phyloP scores from a whole-genome alignment of 2,797 vertebrate species.

The Dryobates pubescens region DNA sequence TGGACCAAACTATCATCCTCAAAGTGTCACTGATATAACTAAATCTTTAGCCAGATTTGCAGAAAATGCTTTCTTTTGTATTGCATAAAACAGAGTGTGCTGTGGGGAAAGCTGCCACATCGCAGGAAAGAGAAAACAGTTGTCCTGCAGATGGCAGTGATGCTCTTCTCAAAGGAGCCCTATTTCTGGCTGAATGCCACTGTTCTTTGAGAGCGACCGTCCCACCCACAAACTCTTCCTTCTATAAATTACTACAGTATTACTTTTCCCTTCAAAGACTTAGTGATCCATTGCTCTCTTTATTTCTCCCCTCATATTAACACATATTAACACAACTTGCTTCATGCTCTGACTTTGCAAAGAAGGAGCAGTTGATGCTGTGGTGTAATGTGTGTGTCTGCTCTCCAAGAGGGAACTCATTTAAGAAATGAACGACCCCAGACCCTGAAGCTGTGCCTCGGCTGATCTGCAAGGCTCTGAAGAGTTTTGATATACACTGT shows the following conservation, averaged over 20 bases:
- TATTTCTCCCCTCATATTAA: conserved; percentile 48
- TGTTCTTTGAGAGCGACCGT: conserved; percentile 13
- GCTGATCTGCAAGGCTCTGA: background rate
- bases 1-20: background rate
- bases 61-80: background rate
- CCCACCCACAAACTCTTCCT: conserved; percentile 38
- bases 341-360: conserved; percentile 33
- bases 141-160: conserved; percentile 69
- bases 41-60: background rate
- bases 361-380: background rate
- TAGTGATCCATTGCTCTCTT: conserved; percentile 57
- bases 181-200: background rate
- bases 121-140: background rate
- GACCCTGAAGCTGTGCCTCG: background rate
- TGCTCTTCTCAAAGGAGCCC: background rate
- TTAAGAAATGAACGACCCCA: fast-evolving
- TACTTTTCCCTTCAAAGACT: conserved; percentile 63
- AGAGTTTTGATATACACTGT: conserved; percentile 8
- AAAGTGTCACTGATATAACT: background rate
- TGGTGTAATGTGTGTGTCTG: fast-evolving
- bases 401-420: background rate
- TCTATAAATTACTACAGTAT: conserved; percentile 56
- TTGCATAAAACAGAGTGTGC: background rate
- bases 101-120: background rate
- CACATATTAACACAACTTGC: conserved; percentile 49